Conservation (phyloP, 2,888 invertebrate genomes). For the Agrotis clavis region DNA sequence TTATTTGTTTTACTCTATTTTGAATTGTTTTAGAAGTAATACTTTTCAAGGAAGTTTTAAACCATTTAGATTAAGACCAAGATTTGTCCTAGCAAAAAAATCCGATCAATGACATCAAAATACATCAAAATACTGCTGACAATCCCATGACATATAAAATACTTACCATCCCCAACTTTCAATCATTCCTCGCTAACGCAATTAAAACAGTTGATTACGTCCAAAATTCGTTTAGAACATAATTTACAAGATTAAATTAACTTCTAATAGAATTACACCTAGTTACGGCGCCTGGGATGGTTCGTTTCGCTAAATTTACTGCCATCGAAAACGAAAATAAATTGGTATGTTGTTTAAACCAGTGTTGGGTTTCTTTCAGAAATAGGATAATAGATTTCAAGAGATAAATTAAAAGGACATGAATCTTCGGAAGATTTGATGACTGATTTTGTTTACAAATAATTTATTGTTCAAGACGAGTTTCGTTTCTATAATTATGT, state of each 20-base stretch:
- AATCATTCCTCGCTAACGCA: slow-evolving; percentile 30
- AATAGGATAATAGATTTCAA: slow-evolving; percentile 17
- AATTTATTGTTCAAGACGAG: no score
- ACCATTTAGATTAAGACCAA: no score
- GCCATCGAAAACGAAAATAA: slow-evolving; percentile 62
- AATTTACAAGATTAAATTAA: slow-evolving; percentile 68
- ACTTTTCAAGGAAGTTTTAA: no score
- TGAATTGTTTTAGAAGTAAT: no score
- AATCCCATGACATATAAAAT: not conserved
- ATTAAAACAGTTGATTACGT: slow-evolving; percentile 56
- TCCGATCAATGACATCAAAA: no score
- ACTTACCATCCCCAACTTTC: slow-evolving; percentile 13
- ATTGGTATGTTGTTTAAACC: slow-evolving; percentile 66
- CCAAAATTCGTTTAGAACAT: slow-evolving; percentile 66
- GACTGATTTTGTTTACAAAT: not conserved
- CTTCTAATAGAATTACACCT: slow-evolving; percentile 64
- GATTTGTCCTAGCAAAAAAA: not conserved
- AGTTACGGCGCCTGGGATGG: slow-evolving; percentile 47
- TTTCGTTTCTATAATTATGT: no score
- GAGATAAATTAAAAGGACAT: slow-evolving; percentile 24
- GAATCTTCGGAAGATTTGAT: slow-evolving; percentile 17
- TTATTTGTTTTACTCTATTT: no score
- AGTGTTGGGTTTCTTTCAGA: slow-evolving; percentile 39
- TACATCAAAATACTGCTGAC: not conserved
- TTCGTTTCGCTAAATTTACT: slow-evolving; percentile 61